Evolutionary conservation across 2,888 invertebrate genomes (phyloP).

Genomic region (Amphipyra tragopoginis): DNA sequence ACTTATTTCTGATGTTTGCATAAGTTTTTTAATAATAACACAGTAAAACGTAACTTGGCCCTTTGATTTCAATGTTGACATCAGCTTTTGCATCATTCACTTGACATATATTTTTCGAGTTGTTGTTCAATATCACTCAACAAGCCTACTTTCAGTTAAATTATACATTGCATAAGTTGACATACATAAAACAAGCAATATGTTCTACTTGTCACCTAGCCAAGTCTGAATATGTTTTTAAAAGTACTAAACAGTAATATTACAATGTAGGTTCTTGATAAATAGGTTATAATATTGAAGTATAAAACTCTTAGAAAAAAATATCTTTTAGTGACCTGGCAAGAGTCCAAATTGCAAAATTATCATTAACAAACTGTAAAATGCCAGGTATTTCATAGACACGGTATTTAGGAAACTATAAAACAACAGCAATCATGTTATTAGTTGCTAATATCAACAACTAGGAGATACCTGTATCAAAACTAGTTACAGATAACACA

Average conservation of each 20-base stretch:
- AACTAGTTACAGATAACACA: slow-evolving; percentile 61
- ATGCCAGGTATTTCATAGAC: slow-evolving; percentile 1
- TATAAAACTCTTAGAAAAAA: slow-evolving; percentile 19
- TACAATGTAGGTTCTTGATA: slow-evolving; percentile 8
- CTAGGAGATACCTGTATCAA: slow-evolving; percentile 80
- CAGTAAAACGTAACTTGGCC: not conserved
- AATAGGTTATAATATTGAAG: slow-evolving; percentile 4
- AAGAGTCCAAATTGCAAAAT: slow-evolving; percentile 25
- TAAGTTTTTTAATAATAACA: not conserved
- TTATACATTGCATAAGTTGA: slow-evolving; percentile 12
- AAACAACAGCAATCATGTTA: slow-evolving; percentile 21
- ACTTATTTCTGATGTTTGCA: slow-evolving; percentile 15
- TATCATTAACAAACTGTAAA: slow-evolving; percentile 1
- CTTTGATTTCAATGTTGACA: slow-evolving; percentile 4
- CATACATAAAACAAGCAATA: slow-evolving; percentile 1
- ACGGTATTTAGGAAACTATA: not conserved
- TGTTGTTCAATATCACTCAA: not conserved
- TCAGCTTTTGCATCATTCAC: slow-evolving; percentile 1
- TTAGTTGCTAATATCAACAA: slow-evolving; percentile 28
- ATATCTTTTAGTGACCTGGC: slow-evolving; percentile 22
- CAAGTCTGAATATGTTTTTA: slow-evolving; percentile 7
- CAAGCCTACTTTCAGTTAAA: not conserved
- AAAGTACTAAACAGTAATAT: slow-evolving; percentile 2
- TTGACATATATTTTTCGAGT: not conserved
- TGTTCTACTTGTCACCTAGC: slow-evolving; percentile 8